Conservation (phyloP, 2,888 invertebrate genomes). For the Aspidapion aeneum region DNA sequence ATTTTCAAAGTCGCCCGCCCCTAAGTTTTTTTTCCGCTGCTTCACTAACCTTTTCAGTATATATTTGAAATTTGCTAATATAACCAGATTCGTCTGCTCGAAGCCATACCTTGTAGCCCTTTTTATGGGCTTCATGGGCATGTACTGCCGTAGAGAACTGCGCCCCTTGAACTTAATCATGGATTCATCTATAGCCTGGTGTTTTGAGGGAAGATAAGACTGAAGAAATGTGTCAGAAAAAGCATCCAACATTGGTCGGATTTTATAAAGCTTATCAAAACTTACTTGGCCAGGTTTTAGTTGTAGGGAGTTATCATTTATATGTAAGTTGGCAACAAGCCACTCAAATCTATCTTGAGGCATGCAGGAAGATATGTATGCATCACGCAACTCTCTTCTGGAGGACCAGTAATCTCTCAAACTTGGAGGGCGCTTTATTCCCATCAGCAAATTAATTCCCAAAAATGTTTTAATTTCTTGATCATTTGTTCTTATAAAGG, state of each 20-base stretch:
- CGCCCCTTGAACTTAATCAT: constrained; percentile 26
- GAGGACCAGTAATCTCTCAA: too few relatives aligned
- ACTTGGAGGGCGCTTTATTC: not conserved
- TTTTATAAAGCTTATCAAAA: constrained; percentile 30
- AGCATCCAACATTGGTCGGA: constrained; percentile 23
- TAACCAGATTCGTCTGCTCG: constrained; percentile 17
- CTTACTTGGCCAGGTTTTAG: constrained; percentile 14
- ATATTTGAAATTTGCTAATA: constrained; percentile 17
- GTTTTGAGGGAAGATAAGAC: constrained; percentile 6
- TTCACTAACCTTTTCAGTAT: constrained; percentile 18
- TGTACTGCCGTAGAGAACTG: constrained; percentile 19
- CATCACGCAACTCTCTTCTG: not conserved
- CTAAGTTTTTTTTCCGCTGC: constrained; percentile 21
- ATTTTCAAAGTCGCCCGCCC: constrained; percentile 25
- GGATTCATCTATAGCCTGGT: constrained; percentile 22
- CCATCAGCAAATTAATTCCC: constrained; percentile 1
- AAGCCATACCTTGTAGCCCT: constrained; percentile 21
- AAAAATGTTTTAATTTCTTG: constrained; percentile 7
- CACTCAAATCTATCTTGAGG: constrained; percentile 5
- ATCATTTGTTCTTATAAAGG: constrained; percentile 6
- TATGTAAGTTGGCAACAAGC: constrained; percentile 15
- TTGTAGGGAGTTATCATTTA: constrained; percentile 24
- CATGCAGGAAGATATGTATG: not conserved
- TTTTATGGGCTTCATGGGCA: constrained; percentile 23
- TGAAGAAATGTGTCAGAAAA: constrained; percentile 16